Base-by-base conservation (phyloP, 2,797 vertebrate genomes). In the Brachymystax lenok region DNA sequence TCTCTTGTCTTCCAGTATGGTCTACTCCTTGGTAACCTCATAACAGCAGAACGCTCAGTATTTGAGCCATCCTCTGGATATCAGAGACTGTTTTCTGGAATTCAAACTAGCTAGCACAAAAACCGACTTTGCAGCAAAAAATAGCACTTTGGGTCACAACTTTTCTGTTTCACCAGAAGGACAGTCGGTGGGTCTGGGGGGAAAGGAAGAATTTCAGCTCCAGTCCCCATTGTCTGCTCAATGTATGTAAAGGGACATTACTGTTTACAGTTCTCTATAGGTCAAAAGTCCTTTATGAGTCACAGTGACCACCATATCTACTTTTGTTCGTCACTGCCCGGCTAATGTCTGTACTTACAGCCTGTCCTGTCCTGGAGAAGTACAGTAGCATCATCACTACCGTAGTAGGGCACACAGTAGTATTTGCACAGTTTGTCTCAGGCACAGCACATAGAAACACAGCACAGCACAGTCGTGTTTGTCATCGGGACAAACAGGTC, bases 1-100 rank as follows among this genome's bases (percentile, higher is more conserved):
- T 79, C 79, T 90, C 77, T 89, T 93, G 82, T 93, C 79, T 95
- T 94, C 74, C 93, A 99, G 97, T 96, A 96, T 98, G 97, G 96
- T 98, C 95, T 98, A 97, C 95, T 96, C 96, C 82, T 92, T 99
- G 94, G 96, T 99, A 94, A 98, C 95, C 91, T 98, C 96, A 86
- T 98, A 99, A 96, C 92, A 83, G 81, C 83, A 76, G 85, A 91
- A 84, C 74, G 78, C 76, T 82, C 84, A 83, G 81, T 83, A 69
- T 77, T 69, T 64, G 78, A 79, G 83, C 82, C 78, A 75, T 54
- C 51, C 75, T 77, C 69, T 56, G 73, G 86, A 89, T 52, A 74
- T 73, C 73, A 76, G 75, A 75, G 82, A 85, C 82, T 75, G 78
- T 75, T 82, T 51, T 76, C 51, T 76, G 72, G 77, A 85, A 77